Conservation (phyloP, 2,113 vertebrate species). For the Elachura formosa region DNA sequence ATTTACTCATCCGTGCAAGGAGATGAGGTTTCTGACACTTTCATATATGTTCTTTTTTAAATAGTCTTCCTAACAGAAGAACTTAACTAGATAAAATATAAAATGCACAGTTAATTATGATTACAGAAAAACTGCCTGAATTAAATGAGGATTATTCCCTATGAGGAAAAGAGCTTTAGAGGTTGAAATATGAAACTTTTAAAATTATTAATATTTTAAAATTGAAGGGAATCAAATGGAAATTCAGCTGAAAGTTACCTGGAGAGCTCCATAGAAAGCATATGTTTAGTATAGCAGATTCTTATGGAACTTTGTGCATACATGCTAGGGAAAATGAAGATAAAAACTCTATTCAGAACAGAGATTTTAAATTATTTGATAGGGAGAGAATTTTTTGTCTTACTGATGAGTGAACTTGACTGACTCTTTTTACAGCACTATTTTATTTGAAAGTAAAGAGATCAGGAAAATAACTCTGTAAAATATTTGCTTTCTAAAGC, state of each 20-base stretch:
- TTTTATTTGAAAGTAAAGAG: not conserved
- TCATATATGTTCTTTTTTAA: not conserved
- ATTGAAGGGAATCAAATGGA: not conserved
- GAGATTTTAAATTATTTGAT: not conserved
- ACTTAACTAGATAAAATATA: slow-evolving; percentile 27
- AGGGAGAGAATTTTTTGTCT: not conserved
- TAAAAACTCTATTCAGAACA: not conserved
- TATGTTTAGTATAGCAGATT: not conserved
- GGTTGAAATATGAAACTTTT: slow-evolving; percentile 5
- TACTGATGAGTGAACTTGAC: not conserved
- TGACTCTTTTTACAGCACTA: not conserved
- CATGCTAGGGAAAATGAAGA: not conserved
- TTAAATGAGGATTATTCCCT: slow-evolving; percentile 38
- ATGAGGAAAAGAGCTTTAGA: slow-evolving; percentile 14
- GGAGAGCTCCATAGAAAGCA: not conserved
- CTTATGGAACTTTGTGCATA: not conserved
- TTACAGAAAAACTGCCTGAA: slow-evolving; percentile 8
- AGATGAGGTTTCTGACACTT: slow-evolving; percentile 16
- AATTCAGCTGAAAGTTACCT: slow-evolving; percentile 13
- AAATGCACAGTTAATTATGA: slow-evolving; percentile 43
- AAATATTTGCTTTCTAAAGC: not conserved
- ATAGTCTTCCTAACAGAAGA: slow-evolving; percentile 28
- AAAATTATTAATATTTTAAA: slow-evolving; percentile 13
- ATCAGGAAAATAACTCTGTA: not conserved
- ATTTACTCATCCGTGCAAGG: slow-evolving; percentile 5